These are phyloP conservation scores for Agrochola lychnidis DNA, from an alignment of 2,888 invertebrate genomes.

Conservation along the genomic window DNA sequence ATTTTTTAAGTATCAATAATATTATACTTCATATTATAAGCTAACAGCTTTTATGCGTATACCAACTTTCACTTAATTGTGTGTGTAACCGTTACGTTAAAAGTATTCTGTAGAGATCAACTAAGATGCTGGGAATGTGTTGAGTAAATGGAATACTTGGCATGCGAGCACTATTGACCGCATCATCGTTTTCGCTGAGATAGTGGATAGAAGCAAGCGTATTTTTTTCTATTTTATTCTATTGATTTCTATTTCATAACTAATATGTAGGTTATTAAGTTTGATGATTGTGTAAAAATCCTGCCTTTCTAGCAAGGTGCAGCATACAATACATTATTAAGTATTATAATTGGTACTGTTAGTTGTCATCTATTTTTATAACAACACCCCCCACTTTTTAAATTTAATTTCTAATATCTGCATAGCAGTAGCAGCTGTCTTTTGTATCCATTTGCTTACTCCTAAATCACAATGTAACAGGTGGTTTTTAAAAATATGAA, in stretches of 20 bases:
- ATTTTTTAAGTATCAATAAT: constrained; percentile 40
- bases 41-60: constrained; percentile 13
- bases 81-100: constrained; percentile 33
- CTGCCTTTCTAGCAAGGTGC: neutral
- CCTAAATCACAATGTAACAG: neutral
- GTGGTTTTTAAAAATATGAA: neutral
- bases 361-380: neutral
- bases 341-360: neutral
- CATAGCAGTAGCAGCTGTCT: neutral
- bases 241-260: neutral
- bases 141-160: neutral
- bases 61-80: constrained; percentile 49
- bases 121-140: neutral
- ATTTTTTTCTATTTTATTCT: too few species aligned
- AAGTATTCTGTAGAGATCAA: constrained; percentile 14
- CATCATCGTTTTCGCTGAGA: neutral
- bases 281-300: neutral
- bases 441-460: neutral
- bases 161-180: neutral
- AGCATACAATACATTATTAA: too few species aligned
- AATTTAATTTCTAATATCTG: neutral
- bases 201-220: neutral
- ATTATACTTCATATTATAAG: constrained; percentile 17
- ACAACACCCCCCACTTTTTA: neutral
- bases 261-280: neutral